phyloP scores from a whole-genome alignment of 2,888 invertebrate genomes.

The Plutella xylostella region DNA sequence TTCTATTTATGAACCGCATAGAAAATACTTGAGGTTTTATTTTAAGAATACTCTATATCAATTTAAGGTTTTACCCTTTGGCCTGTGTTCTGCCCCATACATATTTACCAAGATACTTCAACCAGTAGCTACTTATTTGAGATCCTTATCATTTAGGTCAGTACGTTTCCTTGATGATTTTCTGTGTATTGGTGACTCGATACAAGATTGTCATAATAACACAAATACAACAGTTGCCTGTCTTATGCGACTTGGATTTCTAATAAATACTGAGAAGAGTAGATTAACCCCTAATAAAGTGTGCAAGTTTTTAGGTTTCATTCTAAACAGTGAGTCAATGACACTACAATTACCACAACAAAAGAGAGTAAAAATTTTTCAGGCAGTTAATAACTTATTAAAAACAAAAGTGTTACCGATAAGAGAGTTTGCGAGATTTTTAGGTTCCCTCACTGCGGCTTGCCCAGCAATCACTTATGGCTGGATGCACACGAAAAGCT shows the following conservation, averaged over 20 bases:
- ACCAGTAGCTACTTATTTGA: slow-evolving; percentile 14
- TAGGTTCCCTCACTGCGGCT: neutral
- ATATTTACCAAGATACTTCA: slow-evolving; percentile 19
- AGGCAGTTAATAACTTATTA: neutral
- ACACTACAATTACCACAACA: neutral
- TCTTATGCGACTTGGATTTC: neutral
- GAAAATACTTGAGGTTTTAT: slow-evolving; percentile 16
- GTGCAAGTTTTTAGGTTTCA: neutral
- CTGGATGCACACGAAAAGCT: neutral
- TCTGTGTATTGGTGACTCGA: neutral
- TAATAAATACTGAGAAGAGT: neutral
- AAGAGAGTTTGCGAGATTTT: neutral
- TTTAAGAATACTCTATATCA: slow-evolving; percentile 13
- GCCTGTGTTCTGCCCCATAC: slow-evolving; percentile 15
- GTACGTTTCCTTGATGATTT: neutral
- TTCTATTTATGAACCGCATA: too few species aligned
- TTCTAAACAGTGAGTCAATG: neutral
- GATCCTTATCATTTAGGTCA: slow-evolving; percentile 7
- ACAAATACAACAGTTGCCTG: neutral
- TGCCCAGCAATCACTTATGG: neutral
- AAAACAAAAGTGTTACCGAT: neutral
- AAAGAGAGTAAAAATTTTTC: neutral
- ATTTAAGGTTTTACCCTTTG: slow-evolving; percentile 18
- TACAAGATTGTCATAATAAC: neutral
- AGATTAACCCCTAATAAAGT: neutral